Percentiles rank a stretch among this genome's conserved stretches.
Evolutionary conservation across 2,797 vertebrate species (phyloP).

Genomic region (Hyperoplus lanceolatus): DNA sequence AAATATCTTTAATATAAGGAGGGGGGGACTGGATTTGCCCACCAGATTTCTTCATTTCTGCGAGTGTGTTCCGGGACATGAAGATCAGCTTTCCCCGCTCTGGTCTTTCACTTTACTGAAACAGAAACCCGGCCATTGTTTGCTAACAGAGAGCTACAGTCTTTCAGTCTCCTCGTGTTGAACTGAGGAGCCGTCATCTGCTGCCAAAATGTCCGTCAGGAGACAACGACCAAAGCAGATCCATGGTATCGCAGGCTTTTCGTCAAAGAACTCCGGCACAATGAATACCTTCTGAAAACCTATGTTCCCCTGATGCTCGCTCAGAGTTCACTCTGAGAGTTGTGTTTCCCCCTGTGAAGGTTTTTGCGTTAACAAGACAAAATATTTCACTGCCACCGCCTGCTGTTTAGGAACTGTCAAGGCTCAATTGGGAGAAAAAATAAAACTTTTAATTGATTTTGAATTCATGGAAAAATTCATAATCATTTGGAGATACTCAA

Average conservation of each 20-base stretch:
- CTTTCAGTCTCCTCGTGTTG: conserved; percentile 85
- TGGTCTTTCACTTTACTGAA: conserved; percentile 82
- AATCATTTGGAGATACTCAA: conserved; percentile 81
- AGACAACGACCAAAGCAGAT: conserved; percentile 84
- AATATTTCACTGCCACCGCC: conserved; percentile 46
- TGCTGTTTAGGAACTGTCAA: conserved; percentile 74
- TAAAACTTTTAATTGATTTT: conserved; percentile 66
- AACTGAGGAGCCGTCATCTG: conserved; percentile 88
- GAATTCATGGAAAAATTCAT: conserved; percentile 65
- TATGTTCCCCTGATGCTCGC: conserved; percentile 38
- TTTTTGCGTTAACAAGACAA: conserved; percentile 36
- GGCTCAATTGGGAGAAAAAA: conserved; percentile 79
- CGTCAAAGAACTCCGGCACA: conserved; percentile 29
- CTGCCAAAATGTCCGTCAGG: conserved; percentile 89
- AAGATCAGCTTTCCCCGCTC: conserved; percentile 67
- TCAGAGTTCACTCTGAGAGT: conserved; percentile 23
- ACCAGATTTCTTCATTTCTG: conserved; percentile 46
- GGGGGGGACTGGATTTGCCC: conserved; percentile 23
- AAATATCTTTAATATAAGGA: conserved; percentile 44
- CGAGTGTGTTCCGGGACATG: conserved; percentile 38
- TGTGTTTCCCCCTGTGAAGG: conserved; percentile 29
- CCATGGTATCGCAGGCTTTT: conserved; percentile 77
- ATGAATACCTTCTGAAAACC: conserved; percentile 58
- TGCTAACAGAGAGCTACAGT: conserved; percentile 86
- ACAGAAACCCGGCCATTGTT: conserved; percentile 87